Evolutionary conservation across 2,888 invertebrate genomes (phyloP).

Genomic region (Geophilus truncorum): DNA sequence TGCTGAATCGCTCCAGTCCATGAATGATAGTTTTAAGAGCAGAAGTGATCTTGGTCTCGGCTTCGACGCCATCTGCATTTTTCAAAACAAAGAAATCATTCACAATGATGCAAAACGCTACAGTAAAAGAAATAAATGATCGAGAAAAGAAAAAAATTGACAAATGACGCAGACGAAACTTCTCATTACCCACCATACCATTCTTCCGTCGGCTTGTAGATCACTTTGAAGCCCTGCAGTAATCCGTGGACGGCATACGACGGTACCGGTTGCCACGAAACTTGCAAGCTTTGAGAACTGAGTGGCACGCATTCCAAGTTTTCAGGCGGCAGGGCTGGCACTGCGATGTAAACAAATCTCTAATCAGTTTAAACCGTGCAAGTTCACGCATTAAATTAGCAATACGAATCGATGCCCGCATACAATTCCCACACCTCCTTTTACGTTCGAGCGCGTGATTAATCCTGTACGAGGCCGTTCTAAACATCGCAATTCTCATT

Average conservation of each 20-base stretch:
- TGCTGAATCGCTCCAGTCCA: slow-evolving; percentile 88
- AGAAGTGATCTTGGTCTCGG: slow-evolving; percentile 82
- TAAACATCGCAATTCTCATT: background rate
- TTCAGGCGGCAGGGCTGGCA: slow-evolving; percentile 51
- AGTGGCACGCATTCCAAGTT: slow-evolving; percentile 48
- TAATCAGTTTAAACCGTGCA: background rate
- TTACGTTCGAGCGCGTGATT: background rate
- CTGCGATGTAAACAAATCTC: slow-evolving; percentile 42
- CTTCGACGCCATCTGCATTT: slow-evolving; percentile 50
- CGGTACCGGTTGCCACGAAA: slow-evolving; percentile 51
- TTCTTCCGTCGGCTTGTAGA: slow-evolving; percentile 54
- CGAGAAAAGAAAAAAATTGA: background rate
- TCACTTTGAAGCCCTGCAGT: slow-evolving; percentile 66
- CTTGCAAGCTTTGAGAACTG: slow-evolving; percentile 49
- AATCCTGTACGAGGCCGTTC: background rate
- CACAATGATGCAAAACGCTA: no score
- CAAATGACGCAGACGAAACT: slow-evolving; percentile 10
- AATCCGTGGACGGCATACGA: slow-evolving; percentile 50
- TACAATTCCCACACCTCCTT: background rate
- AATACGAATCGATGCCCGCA: background rate
- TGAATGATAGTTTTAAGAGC: slow-evolving; percentile 89
- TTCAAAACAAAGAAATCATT: background rate
- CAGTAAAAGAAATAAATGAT: background rate
- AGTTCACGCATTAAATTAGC: background rate
- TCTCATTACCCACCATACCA: slow-evolving; percentile 39